phyloP scores from a whole-genome alignment of 1,140 invertebrate species.

The Heterodera carotae region DNA sequence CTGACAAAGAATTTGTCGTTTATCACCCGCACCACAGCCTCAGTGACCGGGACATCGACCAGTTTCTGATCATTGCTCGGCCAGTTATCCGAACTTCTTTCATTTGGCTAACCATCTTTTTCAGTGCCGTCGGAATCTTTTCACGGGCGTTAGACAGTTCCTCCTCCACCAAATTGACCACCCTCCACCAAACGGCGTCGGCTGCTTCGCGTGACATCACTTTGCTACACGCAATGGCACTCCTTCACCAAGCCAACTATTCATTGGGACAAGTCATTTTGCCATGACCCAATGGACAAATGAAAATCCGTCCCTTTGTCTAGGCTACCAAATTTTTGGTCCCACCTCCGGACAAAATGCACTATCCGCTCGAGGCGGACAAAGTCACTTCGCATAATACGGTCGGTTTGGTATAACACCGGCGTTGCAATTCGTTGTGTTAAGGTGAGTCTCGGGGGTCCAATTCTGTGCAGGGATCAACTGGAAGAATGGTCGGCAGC shows the following conservation, averaged over 20 bases:
- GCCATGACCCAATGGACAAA: neutral
- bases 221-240: constrained; percentile 96
- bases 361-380: constrained; percentile 59
- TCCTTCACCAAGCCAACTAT: constrained; percentile 87
- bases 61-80: constrained; percentile 92
- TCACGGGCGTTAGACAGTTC: constrained; percentile 95
- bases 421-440: constrained; percentile 61
- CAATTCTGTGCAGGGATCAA: constrained; percentile 75
- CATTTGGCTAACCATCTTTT: neutral
- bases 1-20: constrained; percentile 83
- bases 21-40: constrained; percentile 88
- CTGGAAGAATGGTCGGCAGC: constrained; percentile 99
- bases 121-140: constrained; percentile 92
- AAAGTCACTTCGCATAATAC: constrained; percentile 59
- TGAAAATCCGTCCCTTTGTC: neutral
- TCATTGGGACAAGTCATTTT: constrained; percentile 75
- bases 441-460: constrained; percentile 79
- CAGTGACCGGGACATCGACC: constrained; percentile 93
- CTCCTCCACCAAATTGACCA: constrained; percentile 94
- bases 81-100: constrained; percentile 50
- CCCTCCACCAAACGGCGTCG: constrained; percentile 96
- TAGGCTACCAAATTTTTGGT: constrained; percentile 86
- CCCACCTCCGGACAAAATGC: constrained; percentile 72
- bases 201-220: constrained; percentile 97
- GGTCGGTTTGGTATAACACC: constrained; percentile 25